Conservation (phyloP, 2,888 invertebrate genomes). For the Melitaea athalia region DNA sequence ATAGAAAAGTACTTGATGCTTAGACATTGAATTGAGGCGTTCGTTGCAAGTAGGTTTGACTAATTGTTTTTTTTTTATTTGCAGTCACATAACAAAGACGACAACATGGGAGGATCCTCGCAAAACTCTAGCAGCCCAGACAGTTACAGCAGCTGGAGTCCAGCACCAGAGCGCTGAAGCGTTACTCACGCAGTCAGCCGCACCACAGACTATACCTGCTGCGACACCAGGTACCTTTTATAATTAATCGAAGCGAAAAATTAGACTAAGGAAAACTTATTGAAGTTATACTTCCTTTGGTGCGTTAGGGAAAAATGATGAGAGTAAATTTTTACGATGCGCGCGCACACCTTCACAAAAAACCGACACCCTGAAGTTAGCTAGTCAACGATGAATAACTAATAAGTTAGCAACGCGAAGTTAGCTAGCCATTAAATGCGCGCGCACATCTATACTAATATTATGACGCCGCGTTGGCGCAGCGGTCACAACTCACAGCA, state of each 20-base stretch:
- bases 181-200: conserved; percentile 68
- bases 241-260: background rate
- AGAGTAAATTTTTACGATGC: no score
- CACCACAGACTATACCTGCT: conserved; percentile 65
- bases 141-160: conserved; percentile 72
- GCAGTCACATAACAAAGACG: conserved; percentile 92
- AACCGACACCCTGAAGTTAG: no score
- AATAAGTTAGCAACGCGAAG: no score
- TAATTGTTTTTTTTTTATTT: conserved; percentile 37
- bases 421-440: no score
- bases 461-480: no score
- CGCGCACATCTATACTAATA: no score
- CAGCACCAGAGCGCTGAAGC: conserved; percentile 80
- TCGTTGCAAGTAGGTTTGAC: background rate
- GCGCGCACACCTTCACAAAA: no score
- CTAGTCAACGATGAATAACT: no score
- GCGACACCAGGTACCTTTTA: conserved; percentile 63
- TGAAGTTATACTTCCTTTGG: no score
- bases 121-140: conserved; percentile 87
- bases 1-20: background rate
- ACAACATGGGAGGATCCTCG: conserved; percentile 97
- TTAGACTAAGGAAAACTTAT: background rate
- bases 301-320: no score
- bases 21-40: background rate
- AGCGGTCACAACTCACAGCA: no score